These are phyloP conservation scores for Pseudomyrmex pallidus DNA, from an alignment of 1,140 invertebrate genomes.

Conservation along the genomic window DNA sequence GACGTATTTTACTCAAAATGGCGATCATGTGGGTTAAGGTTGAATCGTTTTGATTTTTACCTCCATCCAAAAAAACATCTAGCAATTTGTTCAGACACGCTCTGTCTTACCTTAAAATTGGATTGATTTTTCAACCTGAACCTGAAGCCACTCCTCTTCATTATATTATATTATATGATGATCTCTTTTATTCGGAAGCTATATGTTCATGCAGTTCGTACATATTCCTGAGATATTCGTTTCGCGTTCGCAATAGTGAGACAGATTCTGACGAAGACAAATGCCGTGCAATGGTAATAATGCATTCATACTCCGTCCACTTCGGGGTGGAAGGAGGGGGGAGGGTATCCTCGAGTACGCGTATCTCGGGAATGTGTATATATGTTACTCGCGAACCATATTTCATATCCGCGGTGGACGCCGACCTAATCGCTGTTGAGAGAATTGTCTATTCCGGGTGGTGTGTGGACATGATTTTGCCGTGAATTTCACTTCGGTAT, in stretches of 20 bases:
- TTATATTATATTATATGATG: no score
- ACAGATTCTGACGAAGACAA: constrained; percentile 62
- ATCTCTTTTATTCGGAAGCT: background rate
- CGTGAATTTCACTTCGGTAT: background rate
- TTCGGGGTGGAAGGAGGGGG: no score
- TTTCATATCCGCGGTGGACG: constrained; percentile 47
- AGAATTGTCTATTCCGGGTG: constrained; percentile 24
- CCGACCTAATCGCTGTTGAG: background rate
- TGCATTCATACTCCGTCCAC: constrained; percentile 28
- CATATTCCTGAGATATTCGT: background rate
- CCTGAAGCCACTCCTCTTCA: no score
- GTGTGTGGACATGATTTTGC: background rate
- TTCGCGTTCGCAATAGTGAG: constrained; percentile 9
- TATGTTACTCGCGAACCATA: constrained; percentile 32
- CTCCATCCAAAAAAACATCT: no score
- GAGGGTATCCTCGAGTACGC: constrained; percentile 33
- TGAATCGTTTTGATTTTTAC: no score
- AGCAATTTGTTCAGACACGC: no score
- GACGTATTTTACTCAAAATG: no score
- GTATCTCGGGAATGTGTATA: constrained; percentile 11
- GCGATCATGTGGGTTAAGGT: no score
- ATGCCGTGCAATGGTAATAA: constrained; percentile 60
- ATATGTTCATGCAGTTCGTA: no score
- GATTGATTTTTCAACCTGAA: no score
- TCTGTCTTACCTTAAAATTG: no score